These are phyloP conservation scores for Phalacrocorax carbo DNA, from an alignment of 2,113 vertebrate species.

Conservation along the genomic window DNA sequence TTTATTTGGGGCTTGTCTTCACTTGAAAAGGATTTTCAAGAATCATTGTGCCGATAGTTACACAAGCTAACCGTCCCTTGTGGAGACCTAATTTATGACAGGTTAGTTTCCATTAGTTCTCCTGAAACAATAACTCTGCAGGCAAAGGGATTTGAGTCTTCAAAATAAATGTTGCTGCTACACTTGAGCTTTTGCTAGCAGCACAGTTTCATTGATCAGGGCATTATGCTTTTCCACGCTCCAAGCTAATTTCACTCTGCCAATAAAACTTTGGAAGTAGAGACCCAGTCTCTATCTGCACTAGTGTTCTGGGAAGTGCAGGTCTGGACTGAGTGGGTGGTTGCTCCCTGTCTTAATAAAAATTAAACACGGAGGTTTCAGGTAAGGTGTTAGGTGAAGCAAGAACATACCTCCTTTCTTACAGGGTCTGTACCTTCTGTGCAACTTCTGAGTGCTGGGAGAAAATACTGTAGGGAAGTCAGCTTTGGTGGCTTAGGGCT, in stretches of 20 bases:
- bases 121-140: neutral
- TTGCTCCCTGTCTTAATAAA: neutral
- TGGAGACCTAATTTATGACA: neutral
- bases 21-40: neutral
- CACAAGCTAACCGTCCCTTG: neutral
- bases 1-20: neutral
- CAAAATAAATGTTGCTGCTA: neutral
- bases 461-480: neutral
- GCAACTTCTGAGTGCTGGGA: neutral
- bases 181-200: neutral
- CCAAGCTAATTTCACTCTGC: neutral
- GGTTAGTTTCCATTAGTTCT: neutral
- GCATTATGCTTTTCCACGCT: neutral
- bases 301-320: neutral
- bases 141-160: neutral
- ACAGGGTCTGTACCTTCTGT: neutral
- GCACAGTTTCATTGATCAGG: neutral
- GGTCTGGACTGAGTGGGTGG: neutral
- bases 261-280: neutral
- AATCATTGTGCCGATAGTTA: neutral
- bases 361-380: neutral
- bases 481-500: neutral
- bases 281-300: neutral
- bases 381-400: neutral
- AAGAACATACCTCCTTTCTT: neutral